Base-by-base conservation (phyloP, 2,113 vertebrate species). In the Helogale parvula region DNA sequence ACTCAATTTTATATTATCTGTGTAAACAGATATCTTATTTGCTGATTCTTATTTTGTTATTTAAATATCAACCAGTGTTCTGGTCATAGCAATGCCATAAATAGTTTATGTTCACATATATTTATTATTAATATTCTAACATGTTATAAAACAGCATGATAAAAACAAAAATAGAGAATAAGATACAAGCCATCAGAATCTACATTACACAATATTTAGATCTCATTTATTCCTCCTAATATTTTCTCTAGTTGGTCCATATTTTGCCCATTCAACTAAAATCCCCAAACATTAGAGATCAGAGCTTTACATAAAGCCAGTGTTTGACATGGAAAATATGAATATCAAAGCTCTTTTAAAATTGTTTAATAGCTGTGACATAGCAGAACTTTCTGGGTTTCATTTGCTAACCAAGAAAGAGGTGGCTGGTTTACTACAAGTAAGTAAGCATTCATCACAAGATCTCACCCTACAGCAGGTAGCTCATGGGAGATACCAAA, bases 101-200 rank as follows among this genome's bases (percentile, higher is more conserved):
- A 54, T 41, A 91, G 31, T 69, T 90, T 88, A 85, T 89, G 47
- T 38, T 93, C 65, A 96, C 2, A 65, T 82, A 21, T 41, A 63
- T 86, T 86, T 52, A 76, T 68, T 65, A 85, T 92, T 90, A 65
- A 89, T 86, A 92, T 76, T 71, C 41, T 54, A 63, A 81, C 12
- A 57, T 72, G 13, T 86, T 96, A 65, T 85, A 35, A 65, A 66
- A 23, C 4, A 60, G 3, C 6, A 74, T 88, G 41, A 69, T n/a
- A 69, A 74, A 83, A 95, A 93, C 80, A 57, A 95, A 80, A 94
- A 63, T 74, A 83, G 15, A 14, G 25, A 87, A 88, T 80, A 57
- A 82, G 13, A 94, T 9, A 17, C 3, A 80, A 23, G 23, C 14
- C 79, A 76, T 82, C 4, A 65, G 15, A 45, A 3, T 76, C 81